These are phyloP conservation scores for Oscheius sp. DNA, from an alignment of 2,888 invertebrate species.

Conservation along the genomic window DNA sequence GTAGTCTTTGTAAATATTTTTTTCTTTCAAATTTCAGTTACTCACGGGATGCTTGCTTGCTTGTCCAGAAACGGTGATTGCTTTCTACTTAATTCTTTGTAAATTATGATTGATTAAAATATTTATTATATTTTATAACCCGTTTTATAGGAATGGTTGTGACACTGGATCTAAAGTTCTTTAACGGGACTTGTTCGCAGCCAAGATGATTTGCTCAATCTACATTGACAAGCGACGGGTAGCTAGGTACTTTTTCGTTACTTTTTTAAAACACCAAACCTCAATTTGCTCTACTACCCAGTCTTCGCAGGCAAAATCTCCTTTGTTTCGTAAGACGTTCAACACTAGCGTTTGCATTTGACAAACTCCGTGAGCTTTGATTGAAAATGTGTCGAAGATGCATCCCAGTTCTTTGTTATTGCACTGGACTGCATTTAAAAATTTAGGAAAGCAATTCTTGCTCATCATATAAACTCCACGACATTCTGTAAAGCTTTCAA, in stretches of 20 bases:
- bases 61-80: no score
- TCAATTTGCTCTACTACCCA: slow-evolving; percentile 57
- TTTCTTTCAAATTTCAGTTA: no score
- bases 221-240: slow-evolving; percentile 65
- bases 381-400: slow-evolving; percentile 60
- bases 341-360: slow-evolving; percentile 51
- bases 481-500: slow-evolving; percentile 52
- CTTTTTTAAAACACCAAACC: no score
- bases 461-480: slow-evolving; percentile 56
- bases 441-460: slow-evolving; percentile 61
- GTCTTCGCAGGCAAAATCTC: slow-evolving; percentile 56
- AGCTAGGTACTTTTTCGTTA: no score
- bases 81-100: no score
- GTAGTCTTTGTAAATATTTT: no score
- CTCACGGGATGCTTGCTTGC: no score
- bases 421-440: slow-evolving; percentile 64
- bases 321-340: slow-evolving; percentile 58
- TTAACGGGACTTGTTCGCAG: slow-evolving; percentile 41
- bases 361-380: slow-evolving; percentile 63
- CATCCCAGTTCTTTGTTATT: slow-evolving; percentile 58
- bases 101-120: no score
- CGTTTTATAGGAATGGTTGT: slow-evolving; percentile 13
- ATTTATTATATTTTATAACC: no score
- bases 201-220: slow-evolving; percentile 55
- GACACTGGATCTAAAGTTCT: neutral